These are phyloP conservation scores for Pharmacophagus antenor DNA, from an alignment of 2,888 invertebrate species.

Conservation along the genomic window DNA sequence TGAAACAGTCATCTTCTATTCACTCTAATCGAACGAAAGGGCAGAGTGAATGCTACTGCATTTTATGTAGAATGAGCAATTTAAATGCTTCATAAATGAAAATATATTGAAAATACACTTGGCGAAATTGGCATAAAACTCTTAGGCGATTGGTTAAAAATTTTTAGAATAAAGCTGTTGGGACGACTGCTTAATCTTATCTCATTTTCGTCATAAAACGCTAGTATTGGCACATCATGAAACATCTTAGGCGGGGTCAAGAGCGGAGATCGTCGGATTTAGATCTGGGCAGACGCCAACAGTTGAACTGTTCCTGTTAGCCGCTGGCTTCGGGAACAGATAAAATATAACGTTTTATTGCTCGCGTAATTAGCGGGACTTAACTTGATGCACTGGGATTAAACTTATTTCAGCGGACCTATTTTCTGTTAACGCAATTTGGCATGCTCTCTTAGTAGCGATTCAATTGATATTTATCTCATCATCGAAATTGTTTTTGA, in stretches of 20 bases:
- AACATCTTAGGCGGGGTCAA: constrained; percentile 68
- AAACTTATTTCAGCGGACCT: constrained; percentile 20
- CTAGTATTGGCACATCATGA: constrained; percentile 46
- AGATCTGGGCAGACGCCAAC: constrained; percentile 71
- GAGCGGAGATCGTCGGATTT: constrained; percentile 63
- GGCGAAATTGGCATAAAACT: constrained; percentile 18
- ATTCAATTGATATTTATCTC: neutral
- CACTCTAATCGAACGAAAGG: constrained; percentile 49
- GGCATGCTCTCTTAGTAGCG: neutral
- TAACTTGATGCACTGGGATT: constrained; percentile 22
- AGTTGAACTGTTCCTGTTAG: constrained; percentile 47
- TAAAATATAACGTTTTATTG: constrained; percentile 36
- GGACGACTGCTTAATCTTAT: constrained; percentile 22
- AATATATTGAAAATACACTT: constrained; percentile 19
- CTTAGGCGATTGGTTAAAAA: neutral
- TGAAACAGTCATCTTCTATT: constrained; percentile 71
- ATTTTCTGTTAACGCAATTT: constrained; percentile 19
- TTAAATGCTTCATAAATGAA: constrained; percentile 18
- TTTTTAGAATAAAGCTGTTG: constrained; percentile 8
- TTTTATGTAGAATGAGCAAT: constrained; percentile 41
- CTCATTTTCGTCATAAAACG: constrained; percentile 39
- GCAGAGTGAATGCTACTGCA: constrained; percentile 31
- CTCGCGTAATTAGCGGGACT: constrained; percentile 31
- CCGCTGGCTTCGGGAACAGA: constrained; percentile 27
- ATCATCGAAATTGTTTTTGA: neutral